phyloP scores from a whole-genome alignment of 2,113 vertebrate species.

The Lota lota region DNA sequence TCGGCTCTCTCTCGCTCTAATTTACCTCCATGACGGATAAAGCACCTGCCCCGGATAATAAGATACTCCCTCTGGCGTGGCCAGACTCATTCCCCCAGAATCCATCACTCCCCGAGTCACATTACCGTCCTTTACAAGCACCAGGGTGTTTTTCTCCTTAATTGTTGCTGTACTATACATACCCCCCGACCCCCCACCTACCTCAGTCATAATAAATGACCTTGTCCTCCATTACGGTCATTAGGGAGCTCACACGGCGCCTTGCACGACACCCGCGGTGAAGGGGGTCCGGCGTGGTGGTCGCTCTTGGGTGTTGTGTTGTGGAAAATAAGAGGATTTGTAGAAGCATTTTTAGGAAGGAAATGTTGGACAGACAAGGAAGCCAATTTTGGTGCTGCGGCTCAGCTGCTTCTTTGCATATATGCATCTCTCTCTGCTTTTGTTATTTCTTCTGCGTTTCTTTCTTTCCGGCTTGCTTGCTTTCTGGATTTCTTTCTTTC shows the following conservation, averaged over 20 bases:
- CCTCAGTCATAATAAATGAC: conserved; percentile 69
- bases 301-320: conserved; percentile 36
- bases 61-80: conserved; percentile 66
- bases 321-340: too few relatives aligned
- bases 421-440: too few relatives aligned
- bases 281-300: conserved; percentile 40
- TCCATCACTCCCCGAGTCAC: conserved; percentile 70
- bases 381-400: too few relatives aligned
- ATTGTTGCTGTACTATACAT: conserved; percentile 67
- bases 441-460: background rate
- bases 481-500: conserved; percentile 4
- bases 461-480: background rate
- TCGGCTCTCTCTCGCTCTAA: conserved; percentile 48
- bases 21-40: conserved; percentile 74
- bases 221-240: conserved; percentile 69
- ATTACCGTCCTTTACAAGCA: conserved; percentile 73
- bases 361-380: too few relatives aligned
- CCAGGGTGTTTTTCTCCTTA: conserved; percentile 71
- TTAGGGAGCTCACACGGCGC: conserved; percentile 67
- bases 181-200: conserved; percentile 38
- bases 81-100: conserved; percentile 65
- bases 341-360: too few relatives aligned
- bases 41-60: conserved; percentile 69
- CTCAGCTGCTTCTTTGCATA: too few relatives aligned
- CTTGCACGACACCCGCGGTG: conserved; percentile 59